Percentiles rank a stretch among this genome's conserved stretches.
These are phyloP conservation scores for Galbula dea DNA, from an alignment of 2,113 vertebrate species.

Conservation along the genomic window DNA sequence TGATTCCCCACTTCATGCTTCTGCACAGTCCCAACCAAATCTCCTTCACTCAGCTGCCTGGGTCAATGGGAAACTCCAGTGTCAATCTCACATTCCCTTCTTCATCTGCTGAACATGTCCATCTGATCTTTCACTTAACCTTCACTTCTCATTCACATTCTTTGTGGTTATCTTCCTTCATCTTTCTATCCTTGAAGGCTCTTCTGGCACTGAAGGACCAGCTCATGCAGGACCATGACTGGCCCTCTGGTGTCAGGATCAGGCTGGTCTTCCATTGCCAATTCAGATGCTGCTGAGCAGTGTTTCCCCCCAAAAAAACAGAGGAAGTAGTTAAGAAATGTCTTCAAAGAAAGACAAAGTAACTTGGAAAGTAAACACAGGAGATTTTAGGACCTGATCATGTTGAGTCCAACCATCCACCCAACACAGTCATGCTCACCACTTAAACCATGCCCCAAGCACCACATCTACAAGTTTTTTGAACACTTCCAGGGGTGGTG, in stretches of 20 bases:
- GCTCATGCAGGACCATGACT: background rate
- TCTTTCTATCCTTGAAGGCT: background rate
- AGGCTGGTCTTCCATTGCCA: background rate
- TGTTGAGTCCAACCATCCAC: no score
- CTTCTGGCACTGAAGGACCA: background rate
- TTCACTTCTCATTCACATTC: background rate
- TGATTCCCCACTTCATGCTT: background rate
- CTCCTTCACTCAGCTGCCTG: background rate
- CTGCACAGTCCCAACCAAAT: background rate
- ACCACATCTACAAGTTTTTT: no score
- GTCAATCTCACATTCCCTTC: background rate
- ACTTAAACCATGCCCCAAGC: no score
- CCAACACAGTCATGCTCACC: no score
- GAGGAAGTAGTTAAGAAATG: background rate
- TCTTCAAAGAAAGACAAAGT: background rate
- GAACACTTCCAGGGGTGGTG: no score
- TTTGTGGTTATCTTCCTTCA: background rate
- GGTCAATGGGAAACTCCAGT: background rate
- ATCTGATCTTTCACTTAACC: background rate
- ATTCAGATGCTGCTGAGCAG: background rate
- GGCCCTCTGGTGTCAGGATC: background rate
- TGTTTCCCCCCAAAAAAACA: background rate
- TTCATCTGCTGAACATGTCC: accelerated
- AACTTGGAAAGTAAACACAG: background rate
- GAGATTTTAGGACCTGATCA: background rate